These are phyloP conservation scores for Passerina amoena DNA, from an alignment of 2,113 vertebrate species.

Conservation along the genomic window DNA sequence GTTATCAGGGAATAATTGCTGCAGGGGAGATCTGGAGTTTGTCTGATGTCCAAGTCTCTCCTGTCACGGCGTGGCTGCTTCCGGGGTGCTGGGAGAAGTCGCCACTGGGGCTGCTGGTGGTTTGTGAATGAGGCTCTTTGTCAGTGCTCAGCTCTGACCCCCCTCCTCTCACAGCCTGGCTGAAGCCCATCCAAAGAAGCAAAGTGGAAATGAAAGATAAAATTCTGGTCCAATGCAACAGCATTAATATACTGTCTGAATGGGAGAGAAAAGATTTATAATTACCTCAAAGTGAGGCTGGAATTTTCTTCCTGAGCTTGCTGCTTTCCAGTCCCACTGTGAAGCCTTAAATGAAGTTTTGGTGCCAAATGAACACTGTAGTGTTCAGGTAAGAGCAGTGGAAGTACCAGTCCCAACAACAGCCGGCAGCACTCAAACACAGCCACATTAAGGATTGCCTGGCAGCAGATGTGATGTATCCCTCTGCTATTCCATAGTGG, in stretches of 20 bases:
- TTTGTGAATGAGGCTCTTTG: conserved; percentile 42
- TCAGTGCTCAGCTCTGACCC: background rate
- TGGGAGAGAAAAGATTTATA: background rate
- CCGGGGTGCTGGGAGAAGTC: background rate
- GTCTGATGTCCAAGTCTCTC: background rate
- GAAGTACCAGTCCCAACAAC: background rate
- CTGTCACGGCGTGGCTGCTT: background rate
- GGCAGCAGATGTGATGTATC: conserved; percentile 16
- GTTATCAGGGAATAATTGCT: background rate
- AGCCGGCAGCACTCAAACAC: background rate
- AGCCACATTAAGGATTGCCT: background rate
- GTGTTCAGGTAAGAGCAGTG: background rate
- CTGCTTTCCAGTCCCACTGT: background rate
- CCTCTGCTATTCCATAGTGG: background rate
- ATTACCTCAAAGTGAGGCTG: background rate
- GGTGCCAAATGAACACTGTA: background rate
- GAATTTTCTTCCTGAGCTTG: background rate
- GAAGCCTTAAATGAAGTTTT: background rate
- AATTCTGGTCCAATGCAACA: background rate
- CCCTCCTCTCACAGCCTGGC: background rate
- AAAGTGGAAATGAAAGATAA: conserved; percentile 9
- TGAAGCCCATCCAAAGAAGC: background rate
- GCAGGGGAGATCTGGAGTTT: conserved; percentile 45
- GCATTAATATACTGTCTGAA: background rate
- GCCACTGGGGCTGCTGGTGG: background rate